Evolutionary conservation across 2,113 vertebrate genomes (phyloP), one percentile per base, ranked within the genome.

Genomic region (Suricata suricatta): DNA sequence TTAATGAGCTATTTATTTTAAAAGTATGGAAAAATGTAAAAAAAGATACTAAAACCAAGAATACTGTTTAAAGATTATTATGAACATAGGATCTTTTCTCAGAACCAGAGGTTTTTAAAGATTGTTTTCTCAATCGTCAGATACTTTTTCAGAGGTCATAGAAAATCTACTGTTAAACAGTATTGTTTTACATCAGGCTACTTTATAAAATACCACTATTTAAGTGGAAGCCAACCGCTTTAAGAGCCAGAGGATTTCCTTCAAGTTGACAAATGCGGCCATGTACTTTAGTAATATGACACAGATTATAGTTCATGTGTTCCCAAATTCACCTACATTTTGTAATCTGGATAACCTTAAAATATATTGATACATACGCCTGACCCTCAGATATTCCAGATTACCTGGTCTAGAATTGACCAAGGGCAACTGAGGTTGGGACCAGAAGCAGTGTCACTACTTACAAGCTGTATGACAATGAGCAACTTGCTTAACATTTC

Each of bases 31-130:
- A 57, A 86, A 60, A 5, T 68, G 23, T 15, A 41, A 1, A 44
- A 85, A 92, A 19, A 88, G 8, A 68, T 68, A 68, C 2, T 35
- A 19, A 87, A 84, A 44, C 11, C 1, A 41, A 21, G 5, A 76
- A 15, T 69, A 90, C 41, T 9, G 77, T 25, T 82, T n/a, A 44
- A 88, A 96, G 27, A 31, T 90, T 76, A 27, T 90, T 63, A 50
- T 9, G 52, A 81, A 80, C 38, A 50, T 84, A 81, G 14, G 2
- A 21, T 72, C 10, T 97, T 93, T 87, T 86, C 21, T 91, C 71
- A 66, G 63, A n/a, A 87, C 3, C 21, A 89, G 16, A 79, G 13
- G 1, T 29, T 89, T 21, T 41, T 90, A 9, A 95, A 35, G 1
- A 25, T 47, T 15, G 64, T 88, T 88, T 95, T 54, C 12, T 54